A percentile compares a stretch with the other conserved stretches of the same genome.
phyloP scores from a whole-genome alignment of 2,888 invertebrate genomes.

The Zygothrica quintamaculata region DNA sequence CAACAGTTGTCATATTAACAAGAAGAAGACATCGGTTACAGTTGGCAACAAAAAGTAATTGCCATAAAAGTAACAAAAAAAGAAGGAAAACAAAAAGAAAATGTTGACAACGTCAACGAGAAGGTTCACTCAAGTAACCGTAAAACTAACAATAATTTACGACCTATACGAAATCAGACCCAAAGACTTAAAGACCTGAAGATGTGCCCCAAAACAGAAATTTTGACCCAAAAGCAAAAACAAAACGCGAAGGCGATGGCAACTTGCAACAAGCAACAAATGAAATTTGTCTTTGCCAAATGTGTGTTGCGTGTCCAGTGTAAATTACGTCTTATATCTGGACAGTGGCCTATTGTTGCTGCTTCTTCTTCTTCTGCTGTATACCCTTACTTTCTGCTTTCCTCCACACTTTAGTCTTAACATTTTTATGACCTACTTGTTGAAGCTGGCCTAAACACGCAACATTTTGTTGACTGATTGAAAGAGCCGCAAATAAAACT shows the following conservation, averaged over 20 bases:
- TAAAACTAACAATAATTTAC: conserved; percentile 2
- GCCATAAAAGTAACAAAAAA: conserved; percentile 15
- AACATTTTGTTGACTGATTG: conserved; percentile 58
- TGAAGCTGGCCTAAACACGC: conserved; percentile 49
- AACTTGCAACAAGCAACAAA: conserved; percentile 45
- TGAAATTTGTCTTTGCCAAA: conserved; percentile 49
- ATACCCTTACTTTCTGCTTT: background rate
- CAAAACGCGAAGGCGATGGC: background rate
- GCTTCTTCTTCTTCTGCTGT: background rate
- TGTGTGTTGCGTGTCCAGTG: conserved; percentile 66
- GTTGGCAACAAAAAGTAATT: conserved; percentile 21
- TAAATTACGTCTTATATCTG: conserved; percentile 58
- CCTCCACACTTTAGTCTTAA: conserved; percentile 9
- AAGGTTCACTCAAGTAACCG: background rate
- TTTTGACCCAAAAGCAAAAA: background rate
- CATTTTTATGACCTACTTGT: conserved; percentile 60
- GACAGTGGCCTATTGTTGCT: conserved; percentile 26
- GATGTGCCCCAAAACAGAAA: too few species aligned
- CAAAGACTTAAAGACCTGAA: background rate
- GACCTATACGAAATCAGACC: background rate
- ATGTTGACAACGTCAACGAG: conserved; percentile 9
- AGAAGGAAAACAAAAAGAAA: background rate
- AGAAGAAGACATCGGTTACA: conserved; percentile 2
- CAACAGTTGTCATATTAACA: conserved; percentile 19
- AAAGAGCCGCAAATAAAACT: conserved; percentile 59